phyloP scores from a whole-genome alignment of 2,113 vertebrate species.

The Cervus canadensis region DNA sequence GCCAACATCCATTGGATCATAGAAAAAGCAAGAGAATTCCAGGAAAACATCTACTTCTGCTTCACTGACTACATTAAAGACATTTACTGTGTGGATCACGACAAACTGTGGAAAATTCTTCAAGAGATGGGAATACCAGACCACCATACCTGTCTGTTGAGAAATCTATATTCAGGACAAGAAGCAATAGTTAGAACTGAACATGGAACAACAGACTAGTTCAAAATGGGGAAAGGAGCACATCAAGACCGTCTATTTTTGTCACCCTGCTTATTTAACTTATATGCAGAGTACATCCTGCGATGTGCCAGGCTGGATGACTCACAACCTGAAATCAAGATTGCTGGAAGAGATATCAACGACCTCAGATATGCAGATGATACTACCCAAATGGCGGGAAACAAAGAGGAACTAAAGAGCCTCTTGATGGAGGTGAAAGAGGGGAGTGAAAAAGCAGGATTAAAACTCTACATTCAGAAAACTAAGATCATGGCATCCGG shows the following conservation, averaged over 20 bases:
- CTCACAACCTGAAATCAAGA: not conserved
- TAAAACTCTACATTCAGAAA: not conserved
- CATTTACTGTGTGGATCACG: not conserved
- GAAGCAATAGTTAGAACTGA: not conserved
- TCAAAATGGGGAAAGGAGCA: not conserved
- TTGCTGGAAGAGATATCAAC: not conserved
- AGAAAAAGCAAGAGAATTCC: not conserved
- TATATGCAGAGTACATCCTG: not conserved
- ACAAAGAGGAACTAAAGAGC: not conserved
- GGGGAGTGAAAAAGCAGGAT: not conserved
- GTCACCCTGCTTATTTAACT: not conserved
- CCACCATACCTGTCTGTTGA: not conserved
- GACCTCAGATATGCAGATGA: not conserved
- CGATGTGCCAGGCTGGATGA: not conserved
- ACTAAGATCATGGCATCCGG: not conserved
- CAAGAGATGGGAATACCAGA: not conserved
- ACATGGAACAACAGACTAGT: not conserved
- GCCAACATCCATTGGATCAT: not conserved
- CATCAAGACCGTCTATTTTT: not conserved
- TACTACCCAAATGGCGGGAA: not conserved
- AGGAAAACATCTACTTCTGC: not conserved
- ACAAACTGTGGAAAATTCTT: not conserved
- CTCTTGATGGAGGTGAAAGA: not conserved
- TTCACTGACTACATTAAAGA: not conserved
- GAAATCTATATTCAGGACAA: not conserved